Conservation (phyloP, 2,113 vertebrate genomes). For the Choloepus hoffmanni region DNA sequence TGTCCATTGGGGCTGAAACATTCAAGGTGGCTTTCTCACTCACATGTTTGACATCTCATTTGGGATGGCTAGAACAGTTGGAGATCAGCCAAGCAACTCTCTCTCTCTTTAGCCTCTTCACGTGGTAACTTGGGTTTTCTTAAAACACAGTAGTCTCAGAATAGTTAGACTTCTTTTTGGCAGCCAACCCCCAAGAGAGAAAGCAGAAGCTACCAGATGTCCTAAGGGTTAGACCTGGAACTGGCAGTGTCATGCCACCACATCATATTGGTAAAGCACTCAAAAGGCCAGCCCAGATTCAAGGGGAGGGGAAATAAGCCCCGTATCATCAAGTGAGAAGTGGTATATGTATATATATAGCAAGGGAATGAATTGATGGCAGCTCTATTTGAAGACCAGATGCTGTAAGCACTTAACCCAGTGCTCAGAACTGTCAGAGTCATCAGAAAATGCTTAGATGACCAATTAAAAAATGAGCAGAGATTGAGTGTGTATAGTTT, state of each 20-base stretch:
- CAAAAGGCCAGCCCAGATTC: neutral
- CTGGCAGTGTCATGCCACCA: neutral
- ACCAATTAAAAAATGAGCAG: too few species aligned
- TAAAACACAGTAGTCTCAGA: neutral
- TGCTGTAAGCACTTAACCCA: neutral
- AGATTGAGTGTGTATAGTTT: too few species aligned
- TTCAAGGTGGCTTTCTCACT: neutral
- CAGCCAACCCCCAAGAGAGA: neutral
- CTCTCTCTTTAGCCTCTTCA: neutral
- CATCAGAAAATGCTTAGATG: neutral
- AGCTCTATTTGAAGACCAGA: neutral
- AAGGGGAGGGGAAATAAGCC: neutral
- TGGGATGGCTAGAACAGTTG: neutral
- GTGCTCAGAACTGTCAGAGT: neutral
- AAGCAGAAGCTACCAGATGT: neutral
- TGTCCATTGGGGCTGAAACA: neutral
- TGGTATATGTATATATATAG: rapidly evolving
- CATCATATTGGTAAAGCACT: neutral
- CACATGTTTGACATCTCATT: neutral
- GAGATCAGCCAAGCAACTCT: neutral
- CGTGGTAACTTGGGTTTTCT: neutral
- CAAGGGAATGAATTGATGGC: neutral
- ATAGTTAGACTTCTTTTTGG: neutral
- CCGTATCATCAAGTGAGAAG: neutral
- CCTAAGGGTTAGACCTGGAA: neutral